Percentiles rank a stretch among this genome's conserved stretches.
Conservation (phyloP, 2,113 vertebrate species). For the Pitta sordida region DNA sequence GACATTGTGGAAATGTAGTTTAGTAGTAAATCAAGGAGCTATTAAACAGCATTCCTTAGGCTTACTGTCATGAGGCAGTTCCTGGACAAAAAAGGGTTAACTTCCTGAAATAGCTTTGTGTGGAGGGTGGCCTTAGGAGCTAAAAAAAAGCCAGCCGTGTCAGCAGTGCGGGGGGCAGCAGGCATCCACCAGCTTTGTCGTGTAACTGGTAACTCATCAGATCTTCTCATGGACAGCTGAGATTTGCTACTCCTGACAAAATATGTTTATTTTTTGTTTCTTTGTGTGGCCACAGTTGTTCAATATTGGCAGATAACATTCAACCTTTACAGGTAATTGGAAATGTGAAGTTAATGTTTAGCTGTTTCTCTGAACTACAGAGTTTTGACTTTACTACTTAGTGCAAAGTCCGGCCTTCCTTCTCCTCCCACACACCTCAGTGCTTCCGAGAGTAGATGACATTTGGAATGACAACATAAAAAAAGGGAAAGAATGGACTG, state of each 20-base stretch:
- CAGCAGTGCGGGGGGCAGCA: neutral
- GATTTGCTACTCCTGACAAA: neutral
- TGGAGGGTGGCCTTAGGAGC: neutral
- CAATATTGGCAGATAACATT: neutral
- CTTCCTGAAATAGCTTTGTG: neutral
- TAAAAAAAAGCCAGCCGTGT: neutral
- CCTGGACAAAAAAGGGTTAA: neutral
- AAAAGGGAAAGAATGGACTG: neutral
- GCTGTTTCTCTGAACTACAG: neutral
- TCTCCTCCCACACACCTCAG: neutral
- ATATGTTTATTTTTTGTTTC: neutral
- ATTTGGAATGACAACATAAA: accelerated
- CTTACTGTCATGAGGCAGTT: neutral
- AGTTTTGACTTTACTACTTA: neutral
- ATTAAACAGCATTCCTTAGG: neutral
- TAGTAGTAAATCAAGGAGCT: neutral
- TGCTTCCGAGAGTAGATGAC: neutral
- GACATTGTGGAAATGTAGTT: neutral
- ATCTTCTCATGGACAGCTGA: neutral
- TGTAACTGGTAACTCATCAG: neutral
- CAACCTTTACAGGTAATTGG: neutral
- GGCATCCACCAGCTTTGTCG: neutral
- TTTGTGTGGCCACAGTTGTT: neutral
- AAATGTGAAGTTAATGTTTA: conserved; percentile 16
- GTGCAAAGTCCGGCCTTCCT: neutral